A percentile compares a stretch with the other conserved stretches of the same genome.
These are phyloP conservation scores for Stenopsyche tienmushanensis DNA, from an alignment of 1,140 invertebrate species.

Conservation along the genomic window DNA sequence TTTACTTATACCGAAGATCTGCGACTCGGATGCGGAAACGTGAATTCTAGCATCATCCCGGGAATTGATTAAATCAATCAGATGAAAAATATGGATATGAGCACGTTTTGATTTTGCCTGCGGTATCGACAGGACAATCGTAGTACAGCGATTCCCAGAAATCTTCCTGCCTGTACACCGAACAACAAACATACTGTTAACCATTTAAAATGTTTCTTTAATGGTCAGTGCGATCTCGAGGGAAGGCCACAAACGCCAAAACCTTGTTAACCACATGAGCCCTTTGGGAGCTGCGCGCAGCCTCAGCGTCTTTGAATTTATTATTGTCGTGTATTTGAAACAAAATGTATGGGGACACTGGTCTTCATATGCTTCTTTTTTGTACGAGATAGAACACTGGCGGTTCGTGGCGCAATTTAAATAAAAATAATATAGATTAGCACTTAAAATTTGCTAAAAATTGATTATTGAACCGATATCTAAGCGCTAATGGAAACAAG, in stretches of 20 bases:
- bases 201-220: constrained; percentile 43
- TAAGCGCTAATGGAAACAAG: too few species aligned
- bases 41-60: too few species aligned
- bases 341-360: constrained; percentile 40
- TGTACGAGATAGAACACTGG: constrained; percentile 15
- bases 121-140: constrained; percentile 34
- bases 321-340: constrained; percentile 43
- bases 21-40: too few species aligned
- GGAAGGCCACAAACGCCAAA: constrained; percentile 27
- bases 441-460: neutral
- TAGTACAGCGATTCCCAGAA: constrained; percentile 41
- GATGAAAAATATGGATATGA: constrained; percentile 1
- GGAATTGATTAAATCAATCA: too few species aligned
- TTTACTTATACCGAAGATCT: too few species aligned
- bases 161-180: constrained; percentile 39
- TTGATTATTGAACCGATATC: too few species aligned
- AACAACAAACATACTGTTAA: constrained; percentile 42
- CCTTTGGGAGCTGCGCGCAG: neutral
- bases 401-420: neutral
- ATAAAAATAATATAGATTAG: neutral
- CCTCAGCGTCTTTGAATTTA: constrained; percentile 38
- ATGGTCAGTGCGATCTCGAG: constrained; percentile 25
- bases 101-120: constrained; percentile 11
- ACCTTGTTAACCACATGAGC: neutral
- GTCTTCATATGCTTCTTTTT: constrained; percentile 38